Conservation (phyloP, 2,113 vertebrate species). For the Delphinapterus leucas region DNA sequence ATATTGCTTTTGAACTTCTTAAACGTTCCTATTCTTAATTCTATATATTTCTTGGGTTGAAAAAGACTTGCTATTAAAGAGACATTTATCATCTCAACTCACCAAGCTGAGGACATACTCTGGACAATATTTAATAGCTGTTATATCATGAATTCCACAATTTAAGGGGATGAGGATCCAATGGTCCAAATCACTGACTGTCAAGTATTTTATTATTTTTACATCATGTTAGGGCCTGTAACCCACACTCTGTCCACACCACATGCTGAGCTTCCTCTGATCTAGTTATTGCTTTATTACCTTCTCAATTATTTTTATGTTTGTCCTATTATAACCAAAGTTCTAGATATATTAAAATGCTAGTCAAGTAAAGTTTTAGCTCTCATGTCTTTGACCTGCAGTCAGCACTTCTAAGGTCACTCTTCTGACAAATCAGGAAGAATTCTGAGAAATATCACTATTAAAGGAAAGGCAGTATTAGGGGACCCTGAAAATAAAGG, state of each 20-base stretch:
- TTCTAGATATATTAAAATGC: background rate
- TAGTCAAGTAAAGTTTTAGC: background rate
- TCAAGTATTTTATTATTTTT: background rate
- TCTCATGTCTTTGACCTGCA: background rate
- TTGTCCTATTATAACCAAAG: background rate
- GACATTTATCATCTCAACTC: background rate
- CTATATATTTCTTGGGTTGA: background rate
- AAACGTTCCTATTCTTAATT: background rate
- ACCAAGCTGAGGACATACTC: background rate
- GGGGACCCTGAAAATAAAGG: background rate
- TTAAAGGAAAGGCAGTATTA: background rate
- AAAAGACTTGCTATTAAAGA: background rate
- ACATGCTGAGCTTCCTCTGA: background rate
- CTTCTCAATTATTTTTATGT: background rate
- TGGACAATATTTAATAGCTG: background rate
- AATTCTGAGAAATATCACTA: background rate
- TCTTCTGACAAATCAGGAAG: background rate
- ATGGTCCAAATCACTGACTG: too few relatives aligned
- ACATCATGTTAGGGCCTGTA: background rate
- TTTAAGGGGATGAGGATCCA: background rate
- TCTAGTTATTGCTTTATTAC: background rate
- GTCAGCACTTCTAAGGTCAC: background rate
- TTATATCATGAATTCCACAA: background rate
- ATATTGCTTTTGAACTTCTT: background rate
- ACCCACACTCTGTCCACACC: background rate